Evolutionary conservation across 2,888 invertebrate genomes (phyloP), one percentile per base, ranked within the genome.

Genomic region (Tanypteryx hageni): DNA sequence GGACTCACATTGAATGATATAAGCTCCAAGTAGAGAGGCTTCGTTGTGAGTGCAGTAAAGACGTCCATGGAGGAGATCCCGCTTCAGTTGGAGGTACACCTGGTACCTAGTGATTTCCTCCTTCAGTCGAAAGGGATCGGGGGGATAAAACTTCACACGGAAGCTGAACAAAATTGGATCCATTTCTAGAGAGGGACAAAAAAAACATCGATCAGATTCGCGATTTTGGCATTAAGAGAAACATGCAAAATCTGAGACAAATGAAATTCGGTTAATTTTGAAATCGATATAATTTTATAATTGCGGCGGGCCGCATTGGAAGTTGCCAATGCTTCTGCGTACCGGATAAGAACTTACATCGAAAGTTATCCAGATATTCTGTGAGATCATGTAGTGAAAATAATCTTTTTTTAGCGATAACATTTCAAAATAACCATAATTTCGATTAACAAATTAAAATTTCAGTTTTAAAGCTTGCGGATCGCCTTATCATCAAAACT

Each of bases 81-180:
- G 96, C 95, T 99, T 98, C 93, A 99, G 95, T 95, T 99, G 99
- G 94, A 98, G 96, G 95, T 98, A 99, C 94, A 99, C 97, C 95
- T 99, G 99, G 95, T 99, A 99, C 94, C 99, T 96, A 93, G 99
- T 98, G 93, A 98, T 97, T 95, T 99, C 98, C 95, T 99, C 99
- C 95, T 98, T 98, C 93, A 99, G 96, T 92, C 98, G 96, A 95
- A 98, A 96, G 22, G 99, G 99, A 95, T 99, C 99, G 92, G 98
- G 98, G 22, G 99, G 99, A 95, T 99, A 99, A 95, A 99, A 99
- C 96, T 99, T 99, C 93, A 99, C 98, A 93, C 99, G 98, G 95
- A 99, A 98, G 95, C 99, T 99, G 95, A 99, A 98, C 93, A 99
- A 95, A 94, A 98, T 97, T 93, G 98, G 98, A 94, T 98, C 97